Conservation (phyloP, 1,140 invertebrate genomes). For the Drosophila sucinea region DNA sequence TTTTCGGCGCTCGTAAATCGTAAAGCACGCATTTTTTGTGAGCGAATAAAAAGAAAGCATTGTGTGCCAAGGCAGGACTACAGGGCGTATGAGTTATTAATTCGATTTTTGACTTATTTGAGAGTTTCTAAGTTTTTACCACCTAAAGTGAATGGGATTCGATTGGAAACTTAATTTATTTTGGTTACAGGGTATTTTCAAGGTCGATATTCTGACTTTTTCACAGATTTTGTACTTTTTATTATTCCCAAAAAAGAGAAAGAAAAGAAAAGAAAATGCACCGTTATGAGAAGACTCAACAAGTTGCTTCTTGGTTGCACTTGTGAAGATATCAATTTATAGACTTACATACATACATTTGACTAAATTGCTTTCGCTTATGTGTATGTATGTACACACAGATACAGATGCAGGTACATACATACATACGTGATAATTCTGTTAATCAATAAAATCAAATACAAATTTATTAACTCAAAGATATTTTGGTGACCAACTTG, state of each 20-base stretch:
- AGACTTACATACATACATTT: background rate
- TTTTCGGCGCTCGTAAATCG: no score
- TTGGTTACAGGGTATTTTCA: background rate
- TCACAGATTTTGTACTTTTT: background rate
- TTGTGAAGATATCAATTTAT: constrained; percentile 8
- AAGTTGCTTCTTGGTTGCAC: background rate
- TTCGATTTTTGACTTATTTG: no score
- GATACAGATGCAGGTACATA: background rate
- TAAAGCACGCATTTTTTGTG: no score
- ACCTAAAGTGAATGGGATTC: background rate
- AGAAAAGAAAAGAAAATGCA: constrained; percentile 25
- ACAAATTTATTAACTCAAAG: no score
- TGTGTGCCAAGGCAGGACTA: no score
- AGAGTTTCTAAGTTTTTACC: no score
- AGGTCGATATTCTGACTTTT: background rate
- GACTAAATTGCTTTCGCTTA: background rate
- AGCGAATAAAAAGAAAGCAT: no score
- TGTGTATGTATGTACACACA: background rate
- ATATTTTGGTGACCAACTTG: background rate
- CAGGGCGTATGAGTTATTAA: no score
- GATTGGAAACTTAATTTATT: background rate
- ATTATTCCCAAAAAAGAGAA: background rate
- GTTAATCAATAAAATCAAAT: constrained; percentile 6
- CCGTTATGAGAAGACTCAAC: constrained; percentile 33
- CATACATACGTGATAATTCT: constrained; percentile 10